These are phyloP conservation scores for Mythimna ferrago DNA, from an alignment of 2,888 invertebrate species.

Conservation along the genomic window DNA sequence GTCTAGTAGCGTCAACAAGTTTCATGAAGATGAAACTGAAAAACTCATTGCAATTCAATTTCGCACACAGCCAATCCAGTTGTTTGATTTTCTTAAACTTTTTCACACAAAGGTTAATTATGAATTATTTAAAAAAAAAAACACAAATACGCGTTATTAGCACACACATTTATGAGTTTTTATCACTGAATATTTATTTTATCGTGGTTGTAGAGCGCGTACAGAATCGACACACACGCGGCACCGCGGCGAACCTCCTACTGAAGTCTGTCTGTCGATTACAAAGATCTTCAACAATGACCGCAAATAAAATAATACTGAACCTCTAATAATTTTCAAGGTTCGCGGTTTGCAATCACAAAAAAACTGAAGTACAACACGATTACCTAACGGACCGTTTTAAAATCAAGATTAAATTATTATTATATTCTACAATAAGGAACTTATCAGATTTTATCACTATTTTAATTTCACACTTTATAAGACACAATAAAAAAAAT, in stretches of 20 bases:
- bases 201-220: conserved; percentile 51
- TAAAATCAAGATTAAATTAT: conserved; percentile 22
- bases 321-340: conserved; percentile 72
- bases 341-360: conserved; percentile 66
- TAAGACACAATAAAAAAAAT: conserved; percentile 3
- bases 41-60: conserved; percentile 20
- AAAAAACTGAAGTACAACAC: conserved; percentile 58
- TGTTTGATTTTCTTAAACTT: conserved; percentile 32
- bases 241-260: conserved; percentile 74
- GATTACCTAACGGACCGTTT: conserved; percentile 54
- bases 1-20: background rate
- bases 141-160: conserved; percentile 32
- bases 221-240: conserved; percentile 71
- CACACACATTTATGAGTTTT: conserved; percentile 58
- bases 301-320: conserved; percentile 77
- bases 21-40: conserved; percentile 21
- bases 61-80: conserved; percentile 44
- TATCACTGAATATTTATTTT: conserved; percentile 61
- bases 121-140: conserved; percentile 6
- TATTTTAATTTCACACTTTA: conserved; percentile 23
- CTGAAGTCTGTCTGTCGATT: conserved; percentile 71
- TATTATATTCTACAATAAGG: conserved; percentile 8
- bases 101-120: conserved; percentile 16
- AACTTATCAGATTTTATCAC: conserved; percentile 23
- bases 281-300: conserved; percentile 82